Percentiles rank a stretch among this genome's conserved stretches.
phyloP scores from a whole-genome alignment of 2,113 vertebrate species.

The Chrysemys picta region DNA sequence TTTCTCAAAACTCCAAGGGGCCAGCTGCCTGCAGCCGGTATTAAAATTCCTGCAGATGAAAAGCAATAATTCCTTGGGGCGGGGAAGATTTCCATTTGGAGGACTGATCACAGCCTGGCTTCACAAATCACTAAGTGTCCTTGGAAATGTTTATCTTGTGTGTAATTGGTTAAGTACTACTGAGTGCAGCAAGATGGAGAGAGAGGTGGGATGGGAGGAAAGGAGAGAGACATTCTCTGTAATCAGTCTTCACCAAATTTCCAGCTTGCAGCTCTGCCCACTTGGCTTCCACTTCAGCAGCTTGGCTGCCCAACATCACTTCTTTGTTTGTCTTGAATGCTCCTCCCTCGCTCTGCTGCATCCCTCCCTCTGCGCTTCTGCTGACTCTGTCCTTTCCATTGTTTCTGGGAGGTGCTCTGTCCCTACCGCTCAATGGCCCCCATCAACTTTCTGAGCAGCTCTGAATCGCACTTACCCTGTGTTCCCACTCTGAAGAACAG shows the following conservation, averaged over 20 bases:
- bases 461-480: not conserved
- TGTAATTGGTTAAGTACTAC: accelerated
- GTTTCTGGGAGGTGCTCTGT: not conserved
- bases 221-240: not conserved
- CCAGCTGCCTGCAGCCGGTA: not conserved
- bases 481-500: not conserved
- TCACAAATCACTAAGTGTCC: accelerated
- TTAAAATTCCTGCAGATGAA: not conserved
- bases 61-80: not conserved
- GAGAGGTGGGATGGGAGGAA: not conserved
- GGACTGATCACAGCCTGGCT: not conserved
- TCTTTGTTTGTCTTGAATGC: not conserved
- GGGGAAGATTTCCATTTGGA: not conserved
- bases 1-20: not conserved
- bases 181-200: accelerated
- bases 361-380: accelerated
- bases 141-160: accelerated
- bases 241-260: not conserved
- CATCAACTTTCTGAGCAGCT: not conserved
- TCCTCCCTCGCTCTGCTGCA: not conserved
- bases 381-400: not conserved
- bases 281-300: not conserved
- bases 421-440: accelerated
- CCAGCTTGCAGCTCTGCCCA: not conserved
- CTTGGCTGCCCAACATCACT: not conserved